Conservation (phyloP, 2,113 vertebrate genomes). For the Salvelinus namaycush region DNA sequence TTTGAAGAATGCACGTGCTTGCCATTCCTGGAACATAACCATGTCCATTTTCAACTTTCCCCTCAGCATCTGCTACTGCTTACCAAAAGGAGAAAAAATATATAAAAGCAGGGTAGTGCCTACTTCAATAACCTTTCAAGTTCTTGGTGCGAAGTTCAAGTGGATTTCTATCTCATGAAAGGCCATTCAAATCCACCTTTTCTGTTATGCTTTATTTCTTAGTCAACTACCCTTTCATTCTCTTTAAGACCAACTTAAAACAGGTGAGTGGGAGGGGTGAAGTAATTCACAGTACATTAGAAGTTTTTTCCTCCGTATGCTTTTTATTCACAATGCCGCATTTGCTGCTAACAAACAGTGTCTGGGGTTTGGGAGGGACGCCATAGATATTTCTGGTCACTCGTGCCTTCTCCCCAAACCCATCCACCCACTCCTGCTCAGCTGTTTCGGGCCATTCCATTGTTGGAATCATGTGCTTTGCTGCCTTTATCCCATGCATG, state of each 20-base stretch:
- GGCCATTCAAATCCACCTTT: slow-evolving; percentile 20
- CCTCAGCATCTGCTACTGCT: slow-evolving; percentile 46
- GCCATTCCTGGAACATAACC: slow-evolving; percentile 57
- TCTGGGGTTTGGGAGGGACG: slow-evolving; percentile 67
- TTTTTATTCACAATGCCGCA: slow-evolving; percentile 68
- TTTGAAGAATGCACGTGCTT: slow-evolving; percentile 65
- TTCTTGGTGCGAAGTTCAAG: slow-evolving; percentile 32
- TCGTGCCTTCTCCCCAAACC: slow-evolving; percentile 53
- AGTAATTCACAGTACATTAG: slow-evolving; percentile 48
- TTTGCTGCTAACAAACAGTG: slow-evolving; percentile 65
- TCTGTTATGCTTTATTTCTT: slow-evolving; percentile 38
- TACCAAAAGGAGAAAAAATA: slow-evolving; percentile 15
- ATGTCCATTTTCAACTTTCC: slow-evolving; percentile 51
- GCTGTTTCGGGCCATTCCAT: slow-evolving; percentile 74
- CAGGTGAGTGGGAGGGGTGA: slow-evolving; percentile 66
- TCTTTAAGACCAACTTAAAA: slow-evolving; percentile 40
- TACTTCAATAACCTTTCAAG: slow-evolving; percentile 16
- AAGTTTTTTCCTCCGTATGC: slow-evolving; percentile 48
- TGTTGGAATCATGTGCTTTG: slow-evolving; percentile 55
- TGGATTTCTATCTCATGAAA: slow-evolving; percentile 38
- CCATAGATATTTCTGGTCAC: slow-evolving; percentile 69
- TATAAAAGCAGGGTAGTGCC: slow-evolving; percentile 27
- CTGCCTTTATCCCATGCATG: slow-evolving; percentile 42
- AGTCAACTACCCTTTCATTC: slow-evolving; percentile 48
- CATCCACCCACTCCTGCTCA: slow-evolving; percentile 69